Conservation (phyloP, 2,797 vertebrate species). For the Cynodonichthys magdalenae region DNA sequence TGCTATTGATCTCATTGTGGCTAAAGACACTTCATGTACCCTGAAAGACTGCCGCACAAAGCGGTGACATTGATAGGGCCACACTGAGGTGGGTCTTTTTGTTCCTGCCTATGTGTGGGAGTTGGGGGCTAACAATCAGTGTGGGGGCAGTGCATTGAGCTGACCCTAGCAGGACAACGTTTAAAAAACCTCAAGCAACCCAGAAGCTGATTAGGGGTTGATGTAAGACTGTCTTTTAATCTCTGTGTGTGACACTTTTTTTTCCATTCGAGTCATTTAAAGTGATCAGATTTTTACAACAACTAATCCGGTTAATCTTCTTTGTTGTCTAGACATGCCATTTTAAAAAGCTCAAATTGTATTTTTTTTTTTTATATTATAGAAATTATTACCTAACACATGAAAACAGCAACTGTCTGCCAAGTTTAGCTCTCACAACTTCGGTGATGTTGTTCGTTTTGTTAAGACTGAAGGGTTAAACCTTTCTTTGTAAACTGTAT, state of each 20-base stretch:
- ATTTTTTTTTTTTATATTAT: constrained; percentile 6
- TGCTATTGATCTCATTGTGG: constrained; percentile 82
- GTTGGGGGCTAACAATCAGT: constrained; percentile 61
- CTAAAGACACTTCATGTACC: constrained; percentile 82
- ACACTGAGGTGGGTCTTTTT: constrained; percentile 82
- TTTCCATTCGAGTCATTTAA: constrained; percentile 56
- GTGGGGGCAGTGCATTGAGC: constrained; percentile 63
- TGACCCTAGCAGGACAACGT: constrained; percentile 66
- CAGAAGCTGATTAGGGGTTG: constrained; percentile 56
- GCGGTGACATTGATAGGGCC: constrained; percentile 83
- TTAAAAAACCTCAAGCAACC: constrained; percentile 64
- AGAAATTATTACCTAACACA: constrained; percentile 25
- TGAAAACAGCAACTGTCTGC: constrained; percentile 38
- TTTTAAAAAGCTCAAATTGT: constrained; percentile 13
- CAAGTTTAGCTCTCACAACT: constrained; percentile 54
- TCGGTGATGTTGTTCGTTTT: constrained; percentile 64
- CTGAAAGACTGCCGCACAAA: constrained; percentile 81
- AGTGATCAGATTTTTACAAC: constrained; percentile 51
- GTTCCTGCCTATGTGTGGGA: constrained; percentile 78
- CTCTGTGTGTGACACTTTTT: constrained; percentile 35
- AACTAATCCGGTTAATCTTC: constrained; percentile 62
- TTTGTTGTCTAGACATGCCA: constrained; percentile 56
- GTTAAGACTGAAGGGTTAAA: constrained; percentile 69
- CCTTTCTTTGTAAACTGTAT: constrained; percentile 69
- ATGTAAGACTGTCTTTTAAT: constrained; percentile 45